A percentile compares a stretch with the other conserved stretches of the same genome.
Conservation (phyloP, 2,113 vertebrate species). For the Pongo abelii region DNA sequence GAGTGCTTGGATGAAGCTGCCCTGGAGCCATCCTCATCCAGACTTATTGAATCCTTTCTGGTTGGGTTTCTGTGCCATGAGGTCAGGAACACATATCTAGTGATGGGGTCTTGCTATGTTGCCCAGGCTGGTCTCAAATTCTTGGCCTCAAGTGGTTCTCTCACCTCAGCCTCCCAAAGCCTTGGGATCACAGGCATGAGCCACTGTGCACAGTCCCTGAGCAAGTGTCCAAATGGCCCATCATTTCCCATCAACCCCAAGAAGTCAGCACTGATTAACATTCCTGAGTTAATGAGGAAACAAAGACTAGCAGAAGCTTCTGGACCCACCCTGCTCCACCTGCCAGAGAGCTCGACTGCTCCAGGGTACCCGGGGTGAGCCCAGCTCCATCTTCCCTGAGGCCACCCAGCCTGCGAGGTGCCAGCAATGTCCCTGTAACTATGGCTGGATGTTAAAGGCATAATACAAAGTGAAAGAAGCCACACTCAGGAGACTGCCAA, state of each 20-base stretch:
- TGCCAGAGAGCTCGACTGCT: accelerated
- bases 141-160: no score
- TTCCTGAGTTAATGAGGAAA: accelerated
- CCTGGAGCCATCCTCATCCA: neutral
- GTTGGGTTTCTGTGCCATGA: accelerated
- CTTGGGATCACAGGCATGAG: no score
- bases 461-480: neutral
- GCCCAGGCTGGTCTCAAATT: no score
- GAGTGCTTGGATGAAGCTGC: accelerated
- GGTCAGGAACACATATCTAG: neutral
- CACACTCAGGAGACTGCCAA: accelerated
- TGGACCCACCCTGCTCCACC: accelerated
- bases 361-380: neutral
- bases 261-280: neutral
- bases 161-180: no score
- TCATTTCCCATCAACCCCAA: neutral
- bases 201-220: no score
- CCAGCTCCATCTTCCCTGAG: neutral
- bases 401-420: neutral
- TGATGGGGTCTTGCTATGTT: no score
- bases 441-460: accelerated
- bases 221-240: accelerated
- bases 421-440: accelerated
- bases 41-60: neutral
- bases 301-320: neutral